phyloP scores from a whole-genome alignment of 2,888 invertebrate genomes.

The Epistrophe grossulariae region DNA sequence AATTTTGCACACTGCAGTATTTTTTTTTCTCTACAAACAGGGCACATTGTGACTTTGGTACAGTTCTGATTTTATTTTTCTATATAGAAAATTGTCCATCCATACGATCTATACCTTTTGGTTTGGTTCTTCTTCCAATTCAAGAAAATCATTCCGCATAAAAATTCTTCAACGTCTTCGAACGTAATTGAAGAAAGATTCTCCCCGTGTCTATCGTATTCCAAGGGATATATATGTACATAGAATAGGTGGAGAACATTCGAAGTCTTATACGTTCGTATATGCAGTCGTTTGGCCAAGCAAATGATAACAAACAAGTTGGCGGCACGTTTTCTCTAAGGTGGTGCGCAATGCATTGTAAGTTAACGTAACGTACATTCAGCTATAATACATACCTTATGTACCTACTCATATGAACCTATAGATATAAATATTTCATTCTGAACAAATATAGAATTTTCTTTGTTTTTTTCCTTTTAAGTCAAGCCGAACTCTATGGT shows the following conservation, averaged over 20 bases:
- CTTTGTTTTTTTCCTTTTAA: slow-evolving; percentile 12
- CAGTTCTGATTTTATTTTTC: slow-evolving; percentile 24
- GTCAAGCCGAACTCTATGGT: slow-evolving; percentile 1
- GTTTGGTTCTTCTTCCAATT: slow-evolving; percentile 52
- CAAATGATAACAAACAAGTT: slow-evolving; percentile 67
- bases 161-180: slow-evolving; percentile 55
- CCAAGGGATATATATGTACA: neutral
- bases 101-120: slow-evolving; percentile 3
- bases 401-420: no score
- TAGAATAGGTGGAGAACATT: slow-evolving; percentile 36
- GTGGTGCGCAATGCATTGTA: slow-evolving; percentile 51
- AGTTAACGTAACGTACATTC: neutral
- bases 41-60: neutral
- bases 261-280: neutral
- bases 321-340: slow-evolving; percentile 65
- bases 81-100: slow-evolving; percentile 21
- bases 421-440: neutral
- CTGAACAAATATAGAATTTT: neutral
- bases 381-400: neutral
- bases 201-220: slow-evolving; percentile 4
- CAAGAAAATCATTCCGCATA: slow-evolving; percentile 59
- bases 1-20: slow-evolving; percentile 47
- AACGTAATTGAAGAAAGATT: slow-evolving; percentile 65
- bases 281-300: slow-evolving; percentile 26
- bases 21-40: neutral